Conservation (phyloP, 2,113 vertebrate genomes). For the Morone saxatilis region DNA sequence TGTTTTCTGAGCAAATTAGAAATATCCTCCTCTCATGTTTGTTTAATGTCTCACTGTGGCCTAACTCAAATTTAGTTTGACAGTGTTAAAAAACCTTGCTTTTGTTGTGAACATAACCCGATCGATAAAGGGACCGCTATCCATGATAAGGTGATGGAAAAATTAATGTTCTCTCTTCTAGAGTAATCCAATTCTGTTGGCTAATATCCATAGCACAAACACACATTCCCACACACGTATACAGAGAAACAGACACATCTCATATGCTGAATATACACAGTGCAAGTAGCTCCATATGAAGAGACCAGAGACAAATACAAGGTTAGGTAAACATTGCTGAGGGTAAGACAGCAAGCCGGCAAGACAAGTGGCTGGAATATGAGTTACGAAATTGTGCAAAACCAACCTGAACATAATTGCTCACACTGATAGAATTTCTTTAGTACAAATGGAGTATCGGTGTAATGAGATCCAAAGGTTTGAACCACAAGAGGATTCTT, state of each 20-base stretch:
- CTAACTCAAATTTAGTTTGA: conserved; percentile 49
- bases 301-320: conserved; percentile 50
- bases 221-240: conserved; percentile 38
- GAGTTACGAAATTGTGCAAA: conserved; percentile 57
- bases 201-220: conserved; percentile 69
- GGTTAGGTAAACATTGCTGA: conserved; percentile 52
- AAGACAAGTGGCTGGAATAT: conserved; percentile 44
- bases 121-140: conserved; percentile 69
- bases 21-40: conserved; percentile 33
- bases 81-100: conserved; percentile 26
- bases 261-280: conserved; percentile 40
- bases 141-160: conserved; percentile 60
- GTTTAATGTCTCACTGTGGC: conserved; percentile 30
- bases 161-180: conserved; percentile 59
- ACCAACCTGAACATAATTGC: conserved; percentile 66
- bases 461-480: conserved; percentile 79
- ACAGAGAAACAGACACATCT: conserved; percentile 25
- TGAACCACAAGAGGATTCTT: conserved; percentile 73
- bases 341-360: conserved; percentile 20
- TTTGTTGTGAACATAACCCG: conserved; percentile 50
- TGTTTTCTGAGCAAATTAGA: conserved; percentile 26
- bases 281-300: conserved; percentile 42
- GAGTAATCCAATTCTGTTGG: conserved; percentile 67
- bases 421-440: conserved; percentile 74
- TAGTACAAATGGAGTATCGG: conserved; percentile 64